These are phyloP conservation scores for Neoitamus cyanurus DNA, from an alignment of 2,888 invertebrate genomes.

Conservation along the genomic window DNA sequence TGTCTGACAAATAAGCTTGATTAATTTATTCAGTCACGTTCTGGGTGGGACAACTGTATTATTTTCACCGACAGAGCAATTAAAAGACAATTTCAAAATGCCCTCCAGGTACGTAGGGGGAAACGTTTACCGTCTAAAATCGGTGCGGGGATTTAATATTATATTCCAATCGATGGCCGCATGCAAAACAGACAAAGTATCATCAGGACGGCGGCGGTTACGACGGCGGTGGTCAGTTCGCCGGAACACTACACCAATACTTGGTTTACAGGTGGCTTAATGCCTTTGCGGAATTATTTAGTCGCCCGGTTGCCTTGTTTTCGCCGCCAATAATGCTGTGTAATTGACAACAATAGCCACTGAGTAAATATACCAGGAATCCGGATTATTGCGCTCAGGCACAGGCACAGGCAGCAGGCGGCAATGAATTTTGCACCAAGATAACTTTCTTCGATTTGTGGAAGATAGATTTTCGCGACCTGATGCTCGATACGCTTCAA, in stretches of 20 bases:
- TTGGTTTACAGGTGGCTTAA: background rate
- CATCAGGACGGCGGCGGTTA: background rate
- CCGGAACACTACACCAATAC: background rate
- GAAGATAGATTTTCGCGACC: background rate
- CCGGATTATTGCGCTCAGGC: background rate
- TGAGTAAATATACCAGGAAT: constrained; percentile 22
- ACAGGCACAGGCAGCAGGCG: background rate
- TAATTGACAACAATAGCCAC: constrained; percentile 29
- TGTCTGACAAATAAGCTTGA: constrained; percentile 31
- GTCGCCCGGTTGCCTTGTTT: constrained; percentile 1
- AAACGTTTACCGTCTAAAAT: background rate
- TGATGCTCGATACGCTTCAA: background rate
- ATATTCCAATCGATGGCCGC: background rate
- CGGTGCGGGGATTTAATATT: background rate
- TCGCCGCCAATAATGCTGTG: background rate
- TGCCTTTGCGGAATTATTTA: constrained; percentile 4
- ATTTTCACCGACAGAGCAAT: background rate
- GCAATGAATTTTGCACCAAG: background rate
- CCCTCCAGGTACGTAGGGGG: background rate
- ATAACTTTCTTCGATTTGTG: background rate
- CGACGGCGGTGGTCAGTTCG: background rate
- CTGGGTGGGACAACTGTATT: constrained; percentile 33
- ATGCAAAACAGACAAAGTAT: background rate
- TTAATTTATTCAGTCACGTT: constrained; percentile 36
- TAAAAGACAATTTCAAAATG: constrained; percentile 34